Percentiles rank a stretch among this genome's conserved stretches.
phyloP scores from a whole-genome alignment of 2,113 vertebrate genomes.

The Potamarius usumacintae region DNA sequence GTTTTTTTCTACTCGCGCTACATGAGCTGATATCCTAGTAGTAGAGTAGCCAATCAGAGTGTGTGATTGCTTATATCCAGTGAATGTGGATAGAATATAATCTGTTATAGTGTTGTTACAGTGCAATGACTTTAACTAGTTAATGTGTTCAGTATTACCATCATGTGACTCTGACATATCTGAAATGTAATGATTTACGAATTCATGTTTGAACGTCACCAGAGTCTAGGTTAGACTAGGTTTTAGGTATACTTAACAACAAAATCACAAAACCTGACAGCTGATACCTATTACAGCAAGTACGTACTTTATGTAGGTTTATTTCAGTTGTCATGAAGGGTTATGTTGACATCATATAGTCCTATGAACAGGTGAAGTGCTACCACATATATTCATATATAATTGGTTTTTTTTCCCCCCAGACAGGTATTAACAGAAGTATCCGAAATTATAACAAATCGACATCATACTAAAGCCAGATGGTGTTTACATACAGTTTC shows the following conservation, averaged over 20 bases:
- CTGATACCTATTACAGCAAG: not conserved
- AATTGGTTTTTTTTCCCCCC: not conserved
- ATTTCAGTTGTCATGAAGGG: not conserved
- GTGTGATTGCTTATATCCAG: too few relatives aligned
- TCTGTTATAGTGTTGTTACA: not conserved
- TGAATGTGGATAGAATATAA: too few relatives aligned
- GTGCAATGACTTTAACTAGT: not conserved
- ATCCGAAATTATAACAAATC: constrained; percentile 3
- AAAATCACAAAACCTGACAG: not conserved
- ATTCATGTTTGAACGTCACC: not conserved
- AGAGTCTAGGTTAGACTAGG: not conserved
- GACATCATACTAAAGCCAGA: not conserved
- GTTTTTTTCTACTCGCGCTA: too few relatives aligned
- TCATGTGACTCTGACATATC: not conserved
- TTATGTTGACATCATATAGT: not conserved
- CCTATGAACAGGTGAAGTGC: not conserved
- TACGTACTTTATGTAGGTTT: not conserved
- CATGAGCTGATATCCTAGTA: too few relatives aligned
- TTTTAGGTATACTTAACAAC: not conserved
- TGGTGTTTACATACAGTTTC: constrained; percentile 2
- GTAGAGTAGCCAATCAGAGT: too few relatives aligned
- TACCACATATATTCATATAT: not conserved
- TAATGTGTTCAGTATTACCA: not conserved
- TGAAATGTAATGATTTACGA: not conserved
- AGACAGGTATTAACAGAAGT: not conserved